Evolutionary conservation across 2,113 vertebrate species (phyloP).

Genomic region (Variabilichromis moorii): DNA sequence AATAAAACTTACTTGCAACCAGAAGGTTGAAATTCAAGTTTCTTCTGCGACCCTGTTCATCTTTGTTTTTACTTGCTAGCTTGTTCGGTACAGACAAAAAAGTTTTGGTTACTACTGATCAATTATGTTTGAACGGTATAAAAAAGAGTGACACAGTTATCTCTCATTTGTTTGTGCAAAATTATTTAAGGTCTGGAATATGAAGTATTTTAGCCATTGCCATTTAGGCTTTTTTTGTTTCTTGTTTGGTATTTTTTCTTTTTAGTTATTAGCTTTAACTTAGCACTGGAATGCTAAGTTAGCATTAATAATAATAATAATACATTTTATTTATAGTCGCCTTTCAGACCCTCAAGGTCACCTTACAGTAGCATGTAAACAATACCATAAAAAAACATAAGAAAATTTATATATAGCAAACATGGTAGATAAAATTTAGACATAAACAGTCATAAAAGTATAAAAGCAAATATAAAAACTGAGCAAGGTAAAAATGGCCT

Average conservation of each 20-base stretch:
- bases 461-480: no score
- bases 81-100: neutral
- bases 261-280: neutral
- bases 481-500: no score
- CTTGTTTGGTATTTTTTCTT: neutral
- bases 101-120: neutral
- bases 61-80: neutral
- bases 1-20: neutral
- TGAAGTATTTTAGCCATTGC: neutral
- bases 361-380: no score
- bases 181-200: neutral
- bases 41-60: neutral
- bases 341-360: no score
- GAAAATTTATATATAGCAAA: no score
- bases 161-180: neutral
- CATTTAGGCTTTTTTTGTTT: neutral
- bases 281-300: neutral
- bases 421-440: no score
- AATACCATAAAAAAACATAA: no score
- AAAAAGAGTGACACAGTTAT: neutral
- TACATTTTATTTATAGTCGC: neutral
- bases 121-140: neutral
- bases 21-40: neutral
- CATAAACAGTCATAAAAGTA: no score
- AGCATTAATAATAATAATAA: neutral